Percentiles rank a stretch among this genome's conserved stretches.
These are phyloP conservation scores for Mugil cephalus DNA, from an alignment of 2,113 vertebrate genomes.

Conservation along the genomic window DNA sequence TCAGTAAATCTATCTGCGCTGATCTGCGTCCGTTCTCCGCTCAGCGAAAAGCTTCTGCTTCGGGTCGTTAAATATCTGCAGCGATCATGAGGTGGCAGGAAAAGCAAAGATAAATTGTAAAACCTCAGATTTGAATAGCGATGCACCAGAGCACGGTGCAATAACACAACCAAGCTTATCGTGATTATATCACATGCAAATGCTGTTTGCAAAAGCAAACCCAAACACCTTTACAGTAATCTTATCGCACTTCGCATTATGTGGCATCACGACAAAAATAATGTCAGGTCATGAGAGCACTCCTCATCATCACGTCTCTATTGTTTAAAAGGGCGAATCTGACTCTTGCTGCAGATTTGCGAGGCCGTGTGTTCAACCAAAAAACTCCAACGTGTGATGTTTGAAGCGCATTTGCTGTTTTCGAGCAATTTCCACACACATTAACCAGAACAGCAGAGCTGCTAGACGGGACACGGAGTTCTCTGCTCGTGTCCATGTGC, in stretches of 20 bases:
- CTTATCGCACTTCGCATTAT: too few relatives aligned
- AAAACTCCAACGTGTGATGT: too few relatives aligned
- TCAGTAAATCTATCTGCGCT: fast-evolving
- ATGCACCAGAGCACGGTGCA: neutral
- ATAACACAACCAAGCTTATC: neutral
- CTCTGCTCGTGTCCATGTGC: neutral
- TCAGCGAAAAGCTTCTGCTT: neutral
- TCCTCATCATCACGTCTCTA: too few relatives aligned
- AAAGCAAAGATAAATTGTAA: neutral
- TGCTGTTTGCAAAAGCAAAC: neutral
- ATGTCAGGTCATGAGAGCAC: too few relatives aligned
- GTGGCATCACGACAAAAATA: too few relatives aligned
- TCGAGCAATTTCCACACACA: too few relatives aligned
- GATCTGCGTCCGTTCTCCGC: neutral
- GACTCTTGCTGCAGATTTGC: too few relatives aligned
- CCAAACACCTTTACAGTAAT: neutral
- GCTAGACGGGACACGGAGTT: neutral
- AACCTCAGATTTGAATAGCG: neutral
- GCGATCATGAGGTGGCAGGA: neutral
- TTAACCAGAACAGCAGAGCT: constrained; percentile 12
- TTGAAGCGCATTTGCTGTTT: too few relatives aligned
- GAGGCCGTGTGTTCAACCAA: too few relatives aligned
- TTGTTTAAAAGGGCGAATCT: too few relatives aligned
- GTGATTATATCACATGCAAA: neutral
- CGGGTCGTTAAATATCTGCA: neutral